Base-by-base conservation (phyloP, 1,140 invertebrate species). In the Lutraria rhynchaena region DNA sequence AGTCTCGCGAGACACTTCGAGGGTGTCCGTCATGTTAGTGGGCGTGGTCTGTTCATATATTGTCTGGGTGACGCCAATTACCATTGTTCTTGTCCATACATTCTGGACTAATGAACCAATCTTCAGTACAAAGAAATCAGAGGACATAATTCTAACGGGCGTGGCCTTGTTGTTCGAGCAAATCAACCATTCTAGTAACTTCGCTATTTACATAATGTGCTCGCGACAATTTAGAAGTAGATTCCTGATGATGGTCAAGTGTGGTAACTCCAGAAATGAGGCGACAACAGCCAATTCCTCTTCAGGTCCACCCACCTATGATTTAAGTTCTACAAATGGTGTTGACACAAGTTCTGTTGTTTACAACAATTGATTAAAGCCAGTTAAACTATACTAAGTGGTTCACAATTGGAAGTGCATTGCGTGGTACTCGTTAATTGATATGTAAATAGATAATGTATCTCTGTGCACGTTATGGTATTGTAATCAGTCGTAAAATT, bases 41-140 rank as follows among this genome's bases (percentile, higher is more conserved):
- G 27, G 4, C 24, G 24, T 53, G 22, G 67, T 70, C 3, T 5
- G 49, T 17, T 11, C 41, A 3, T 70, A 70, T 24, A 55, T 70
- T 29, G 27, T 70, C 1, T 70, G 67, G 37, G 67, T 70, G 3
- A 70, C 67, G n/a, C 67, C 67, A 11, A 70, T 70, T 3, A 51
- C 67, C 2, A 19, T 53, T 22, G 27, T 53, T 22, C 44, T 53
- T 5, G 44, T 70, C 35, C 2, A 33, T 13, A 53, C 67, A 3
- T 22, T 53, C 33, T 51, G 44, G 67, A 70, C 67, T 17, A 44
- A 33, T 22, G 11, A 70, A 31, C 44, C 67, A 15, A 55, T 70
- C 2, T 70, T 70, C 27, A 27, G 17, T n/a, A 29, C 67, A 9
- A 58, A 58, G 22, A 51, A 70, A 15, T 51, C 7, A 27, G 67